Conservation (phyloP, 2,113 vertebrate genomes). For the Xenus cinereus region DNA sequence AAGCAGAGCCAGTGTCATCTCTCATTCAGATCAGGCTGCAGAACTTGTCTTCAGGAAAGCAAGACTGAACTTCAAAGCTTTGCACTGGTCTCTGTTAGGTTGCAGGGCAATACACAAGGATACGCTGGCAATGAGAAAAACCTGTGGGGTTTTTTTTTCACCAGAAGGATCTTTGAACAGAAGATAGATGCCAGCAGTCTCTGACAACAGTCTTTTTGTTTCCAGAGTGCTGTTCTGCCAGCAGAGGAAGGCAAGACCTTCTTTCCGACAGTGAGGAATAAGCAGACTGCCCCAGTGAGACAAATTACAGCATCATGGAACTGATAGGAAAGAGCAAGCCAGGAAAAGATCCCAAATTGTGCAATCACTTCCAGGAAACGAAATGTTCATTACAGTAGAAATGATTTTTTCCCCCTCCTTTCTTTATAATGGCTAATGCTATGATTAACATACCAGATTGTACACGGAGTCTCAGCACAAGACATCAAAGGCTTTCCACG, state of each 20-base stretch:
- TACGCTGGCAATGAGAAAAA: background rate
- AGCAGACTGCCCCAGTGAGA: background rate
- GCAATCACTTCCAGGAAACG: background rate
- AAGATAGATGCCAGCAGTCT: background rate
- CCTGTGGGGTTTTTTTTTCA: background rate
- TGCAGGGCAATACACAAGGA: background rate
- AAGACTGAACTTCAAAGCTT: background rate
- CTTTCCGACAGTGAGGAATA: background rate
- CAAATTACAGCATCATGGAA: background rate
- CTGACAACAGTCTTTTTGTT: background rate
- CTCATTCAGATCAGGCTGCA: background rate
- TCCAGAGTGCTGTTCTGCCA: background rate
- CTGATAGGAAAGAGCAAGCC: background rate
- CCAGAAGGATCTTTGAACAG: background rate
- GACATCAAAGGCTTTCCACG: slow-evolving; percentile 9
- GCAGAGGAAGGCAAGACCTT: background rate
- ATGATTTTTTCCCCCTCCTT: background rate
- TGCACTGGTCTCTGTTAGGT: background rate
- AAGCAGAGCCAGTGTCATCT: background rate
- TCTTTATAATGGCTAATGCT: background rate
- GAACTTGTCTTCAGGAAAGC: background rate
- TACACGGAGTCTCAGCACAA: background rate
- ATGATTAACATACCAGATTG: background rate
- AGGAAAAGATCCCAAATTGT: background rate
- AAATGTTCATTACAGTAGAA: background rate